phyloP scores from a whole-genome alignment of 2,797 vertebrate species.

The Selene dorsalis region DNA sequence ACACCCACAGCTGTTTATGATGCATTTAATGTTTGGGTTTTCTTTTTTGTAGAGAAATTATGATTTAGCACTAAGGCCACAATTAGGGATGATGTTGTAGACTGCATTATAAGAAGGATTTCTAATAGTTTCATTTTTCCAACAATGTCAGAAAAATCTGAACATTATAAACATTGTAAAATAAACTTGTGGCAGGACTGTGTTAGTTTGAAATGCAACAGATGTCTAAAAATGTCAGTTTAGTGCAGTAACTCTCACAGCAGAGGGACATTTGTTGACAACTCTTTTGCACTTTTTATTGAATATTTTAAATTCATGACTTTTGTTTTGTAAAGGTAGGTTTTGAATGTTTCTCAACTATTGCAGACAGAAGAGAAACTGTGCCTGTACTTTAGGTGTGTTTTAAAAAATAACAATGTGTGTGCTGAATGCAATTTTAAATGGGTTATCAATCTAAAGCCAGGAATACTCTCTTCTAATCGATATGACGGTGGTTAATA shows the following conservation, averaged over 20 bases:
- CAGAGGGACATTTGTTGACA: neutral
- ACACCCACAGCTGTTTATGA: neutral
- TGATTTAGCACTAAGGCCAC: too few relatives aligned
- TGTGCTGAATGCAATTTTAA: too few relatives aligned
- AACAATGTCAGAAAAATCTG: too few relatives aligned
- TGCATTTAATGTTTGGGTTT: too few relatives aligned
- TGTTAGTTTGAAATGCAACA: neutral
- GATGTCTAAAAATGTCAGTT: neutral
- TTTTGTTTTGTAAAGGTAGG: neutral
- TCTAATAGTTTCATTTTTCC: too few relatives aligned
- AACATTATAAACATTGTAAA: too few relatives aligned
- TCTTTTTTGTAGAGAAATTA: too few relatives aligned
- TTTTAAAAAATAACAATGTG: neutral
- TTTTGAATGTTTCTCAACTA: neutral
- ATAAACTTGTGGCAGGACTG: too few relatives aligned
- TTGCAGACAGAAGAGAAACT: neutral
- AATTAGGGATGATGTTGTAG: too few relatives aligned
- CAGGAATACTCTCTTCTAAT: neutral
- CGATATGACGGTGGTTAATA: neutral
- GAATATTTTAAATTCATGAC: neutral
- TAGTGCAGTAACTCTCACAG: neutral
- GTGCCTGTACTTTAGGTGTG: neutral
- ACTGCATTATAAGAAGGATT: too few relatives aligned
- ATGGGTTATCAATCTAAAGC: neutral
- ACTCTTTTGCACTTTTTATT: neutral